Evolutionary conservation across 2,888 invertebrate genomes (phyloP).

Genomic region (Drosophila flavopinicola): DNA sequence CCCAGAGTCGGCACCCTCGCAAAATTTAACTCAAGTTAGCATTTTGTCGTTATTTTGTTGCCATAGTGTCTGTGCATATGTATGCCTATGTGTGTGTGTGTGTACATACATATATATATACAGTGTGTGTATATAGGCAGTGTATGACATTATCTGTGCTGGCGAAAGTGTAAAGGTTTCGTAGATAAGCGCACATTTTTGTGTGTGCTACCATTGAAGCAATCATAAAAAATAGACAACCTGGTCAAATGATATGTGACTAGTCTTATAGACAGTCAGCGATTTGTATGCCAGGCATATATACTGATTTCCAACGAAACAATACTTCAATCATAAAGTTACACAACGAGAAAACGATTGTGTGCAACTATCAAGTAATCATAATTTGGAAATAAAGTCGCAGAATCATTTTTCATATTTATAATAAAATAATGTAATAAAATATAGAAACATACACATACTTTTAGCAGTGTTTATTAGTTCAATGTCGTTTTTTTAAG

Average conservation of each 20-base stretch:
- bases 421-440: too few species aligned
- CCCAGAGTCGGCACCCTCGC: slow-evolving; percentile 14
- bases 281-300: slow-evolving; percentile 5
- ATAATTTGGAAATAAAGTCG: too few species aligned
- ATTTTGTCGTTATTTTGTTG: slow-evolving; percentile 71
- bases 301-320: slow-evolving; percentile 6
- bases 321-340: neutral
- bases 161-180: slow-evolving; percentile 10
- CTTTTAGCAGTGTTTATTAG: too few species aligned
- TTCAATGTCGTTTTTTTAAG: too few species aligned
- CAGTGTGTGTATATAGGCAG: slow-evolving; percentile 5
- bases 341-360: neutral
- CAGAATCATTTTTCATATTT: too few species aligned
- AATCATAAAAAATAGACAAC: slow-evolving; percentile 36
- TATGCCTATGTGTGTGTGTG: slow-evolving; percentile 4
- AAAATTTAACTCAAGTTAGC: slow-evolving; percentile 59
- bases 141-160: slow-evolving; percentile 35
- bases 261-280: neutral
- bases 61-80: slow-evolving; percentile 18
- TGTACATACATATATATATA: too few species aligned
- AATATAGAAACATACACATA: too few species aligned
- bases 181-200: slow-evolving; percentile 37
- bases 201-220: slow-evolving; percentile 20
- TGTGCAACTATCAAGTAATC: neutral
- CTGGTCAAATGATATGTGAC: slow-evolving; percentile 20